Percentiles rank a stretch among this genome's conserved stretches.
These are phyloP conservation scores for Oxyura jamaicensis DNA, from an alignment of 2,113 vertebrate genomes.

Conservation along the genomic window DNA sequence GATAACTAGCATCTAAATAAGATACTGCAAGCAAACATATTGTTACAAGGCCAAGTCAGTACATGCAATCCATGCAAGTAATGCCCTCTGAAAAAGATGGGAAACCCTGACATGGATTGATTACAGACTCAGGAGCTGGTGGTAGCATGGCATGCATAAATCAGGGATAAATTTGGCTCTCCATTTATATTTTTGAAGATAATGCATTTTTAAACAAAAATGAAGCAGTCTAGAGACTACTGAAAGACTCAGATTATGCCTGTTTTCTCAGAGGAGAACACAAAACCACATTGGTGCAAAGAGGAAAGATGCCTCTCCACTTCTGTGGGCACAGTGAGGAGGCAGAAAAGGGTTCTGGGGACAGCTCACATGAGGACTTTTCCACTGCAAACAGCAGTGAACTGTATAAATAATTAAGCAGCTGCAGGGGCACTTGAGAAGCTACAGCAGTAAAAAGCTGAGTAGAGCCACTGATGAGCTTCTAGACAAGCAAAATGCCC, in stretches of 20 bases:
- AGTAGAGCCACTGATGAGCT: not conserved
- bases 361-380: not conserved
- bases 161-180: not conserved
- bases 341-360: not conserved
- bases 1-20: constrained; percentile 31
- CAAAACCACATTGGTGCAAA: not conserved
- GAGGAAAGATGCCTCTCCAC: not conserved
- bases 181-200: not conserved
- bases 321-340: not conserved
- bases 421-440: not conserved
- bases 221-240: not conserved
- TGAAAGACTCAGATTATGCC: not conserved
- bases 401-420: not conserved
- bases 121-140: not conserved
- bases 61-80: not conserved
- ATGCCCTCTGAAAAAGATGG: not conserved
- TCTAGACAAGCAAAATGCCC: not conserved
- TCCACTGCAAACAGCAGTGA: not conserved
- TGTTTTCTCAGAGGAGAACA: not conserved
- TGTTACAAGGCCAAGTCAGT: not conserved
- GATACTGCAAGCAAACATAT: not conserved
- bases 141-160: not conserved
- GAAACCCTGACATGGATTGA: not conserved
- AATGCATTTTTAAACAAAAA: not conserved
- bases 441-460: not conserved